phyloP scores from a whole-genome alignment of 2,113 vertebrate genomes.

The Fulmarus glacialis region DNA sequence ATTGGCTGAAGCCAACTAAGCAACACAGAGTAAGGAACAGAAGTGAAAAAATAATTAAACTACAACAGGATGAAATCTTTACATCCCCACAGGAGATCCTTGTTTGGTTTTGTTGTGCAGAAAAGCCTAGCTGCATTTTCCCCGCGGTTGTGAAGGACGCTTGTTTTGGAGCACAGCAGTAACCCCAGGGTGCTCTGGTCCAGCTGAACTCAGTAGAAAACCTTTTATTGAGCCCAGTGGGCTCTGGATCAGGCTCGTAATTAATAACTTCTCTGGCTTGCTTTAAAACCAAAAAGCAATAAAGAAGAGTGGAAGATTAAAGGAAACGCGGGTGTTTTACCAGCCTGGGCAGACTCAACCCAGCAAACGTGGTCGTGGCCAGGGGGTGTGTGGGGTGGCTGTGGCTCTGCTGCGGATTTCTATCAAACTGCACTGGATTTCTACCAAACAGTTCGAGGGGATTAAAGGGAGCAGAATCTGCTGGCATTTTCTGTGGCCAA shows the following conservation, averaged over 20 bases:
- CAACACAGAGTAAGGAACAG: neutral
- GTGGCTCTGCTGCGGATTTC: neutral
- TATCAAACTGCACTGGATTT: neutral
- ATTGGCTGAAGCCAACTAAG: neutral
- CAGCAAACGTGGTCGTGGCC: neutral
- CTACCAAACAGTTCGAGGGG: accelerated
- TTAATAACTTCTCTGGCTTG: neutral
- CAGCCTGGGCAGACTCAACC: neutral
- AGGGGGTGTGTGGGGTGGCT: neutral
- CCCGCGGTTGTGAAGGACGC: neutral
- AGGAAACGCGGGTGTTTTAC: neutral
- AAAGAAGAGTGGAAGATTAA: neutral
- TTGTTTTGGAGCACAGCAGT: neutral
- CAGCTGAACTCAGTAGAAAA: neutral
- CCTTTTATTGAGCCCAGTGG: neutral
- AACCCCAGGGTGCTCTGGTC: neutral
- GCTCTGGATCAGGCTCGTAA: neutral
- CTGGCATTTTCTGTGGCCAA: neutral
- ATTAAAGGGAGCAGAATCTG: neutral
- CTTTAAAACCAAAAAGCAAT: neutral
- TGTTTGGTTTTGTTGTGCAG: neutral
- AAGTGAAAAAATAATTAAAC: neutral
- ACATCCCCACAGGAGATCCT: neutral
- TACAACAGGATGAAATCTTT: neutral
- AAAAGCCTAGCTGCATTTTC: neutral